phyloP scores from a whole-genome alignment of 2,888 invertebrate genomes.

The Chirona hameri region DNA sequence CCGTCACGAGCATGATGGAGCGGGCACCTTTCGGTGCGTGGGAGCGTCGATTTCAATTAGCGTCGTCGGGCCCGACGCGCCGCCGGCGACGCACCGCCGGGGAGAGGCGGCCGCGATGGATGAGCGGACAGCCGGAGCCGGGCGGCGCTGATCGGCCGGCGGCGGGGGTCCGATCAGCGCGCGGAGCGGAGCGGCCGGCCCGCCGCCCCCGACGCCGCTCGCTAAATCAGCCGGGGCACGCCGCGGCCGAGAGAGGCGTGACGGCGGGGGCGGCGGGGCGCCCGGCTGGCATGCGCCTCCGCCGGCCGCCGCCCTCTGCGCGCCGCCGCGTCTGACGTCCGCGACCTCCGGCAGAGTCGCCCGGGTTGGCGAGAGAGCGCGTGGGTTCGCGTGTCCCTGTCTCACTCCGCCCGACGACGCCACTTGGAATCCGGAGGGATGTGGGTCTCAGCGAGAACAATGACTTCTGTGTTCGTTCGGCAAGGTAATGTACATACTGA shows the following conservation, averaged over 20 bases:
- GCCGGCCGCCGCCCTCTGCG: background rate
- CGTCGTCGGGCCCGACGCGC: background rate
- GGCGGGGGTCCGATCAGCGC: background rate
- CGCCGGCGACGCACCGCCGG: background rate
- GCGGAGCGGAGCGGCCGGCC: background rate
- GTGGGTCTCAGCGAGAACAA: too few species aligned
- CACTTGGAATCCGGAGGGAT: too few species aligned
- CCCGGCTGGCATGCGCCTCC: background rate
- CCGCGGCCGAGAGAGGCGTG: background rate
- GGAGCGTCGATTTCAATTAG: constrained; percentile 12
- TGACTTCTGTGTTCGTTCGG: too few species aligned
- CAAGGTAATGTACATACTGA: too few species aligned
- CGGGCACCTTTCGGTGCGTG: background rate
- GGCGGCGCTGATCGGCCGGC: background rate
- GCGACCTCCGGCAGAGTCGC: background rate
- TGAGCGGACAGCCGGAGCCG: background rate
- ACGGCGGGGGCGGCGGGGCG: background rate
- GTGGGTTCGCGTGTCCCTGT: too few species aligned
- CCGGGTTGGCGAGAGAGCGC: background rate
- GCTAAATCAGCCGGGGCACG: background rate
- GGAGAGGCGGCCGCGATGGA: background rate
- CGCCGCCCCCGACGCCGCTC: background rate
- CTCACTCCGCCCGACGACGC: too few species aligned
- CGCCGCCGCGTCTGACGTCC: background rate
- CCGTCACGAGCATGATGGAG: background rate